phyloP scores from a whole-genome alignment of 30 jellyfish, hydroid and myxozoan species.

The Turritopsis dohrnii region DNA sequence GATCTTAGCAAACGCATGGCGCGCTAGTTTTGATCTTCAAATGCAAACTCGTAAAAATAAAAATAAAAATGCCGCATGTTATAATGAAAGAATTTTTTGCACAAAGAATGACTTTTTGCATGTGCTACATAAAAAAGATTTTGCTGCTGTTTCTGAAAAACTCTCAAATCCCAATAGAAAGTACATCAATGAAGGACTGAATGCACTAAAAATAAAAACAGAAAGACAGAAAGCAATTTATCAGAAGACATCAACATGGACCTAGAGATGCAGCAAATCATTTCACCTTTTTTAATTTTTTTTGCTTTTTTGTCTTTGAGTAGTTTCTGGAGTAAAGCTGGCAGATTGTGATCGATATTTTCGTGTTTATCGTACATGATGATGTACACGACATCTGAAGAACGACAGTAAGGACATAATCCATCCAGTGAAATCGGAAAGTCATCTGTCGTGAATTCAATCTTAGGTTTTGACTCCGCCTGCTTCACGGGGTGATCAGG shows the following conservation, averaged over 20 bases:
- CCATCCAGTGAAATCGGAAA: constrained; percentile 91
- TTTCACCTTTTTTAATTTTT: constrained; percentile 61
- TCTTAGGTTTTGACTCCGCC: constrained; percentile 3
- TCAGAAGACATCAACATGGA: neutral
- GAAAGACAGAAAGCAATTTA: neutral
- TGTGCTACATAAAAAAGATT: neutral
- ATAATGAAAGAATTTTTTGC: neutral
- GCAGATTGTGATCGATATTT: constrained; percentile 39
- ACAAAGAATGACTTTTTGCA: neutral
- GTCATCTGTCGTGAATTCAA: constrained; percentile 52
- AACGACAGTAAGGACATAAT: constrained; percentile 76
- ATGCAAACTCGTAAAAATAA: too few relatives aligned
- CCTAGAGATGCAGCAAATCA: neutral
- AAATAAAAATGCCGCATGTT: too few relatives aligned
- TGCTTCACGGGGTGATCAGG: neutral
- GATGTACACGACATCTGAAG: constrained; percentile 79
- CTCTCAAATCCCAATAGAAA: neutral
- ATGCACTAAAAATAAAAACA: neutral
- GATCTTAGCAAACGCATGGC: too few relatives aligned
- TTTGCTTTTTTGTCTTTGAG: constrained; percentile 49
- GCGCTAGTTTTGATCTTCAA: too few relatives aligned
- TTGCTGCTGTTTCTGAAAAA: neutral
- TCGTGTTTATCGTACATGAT: constrained; percentile 41
- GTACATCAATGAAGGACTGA: neutral
- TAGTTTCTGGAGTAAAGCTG: constrained; percentile 43